These are phyloP conservation scores for Caenorhabditis japonica DNA, from an alignment of 2,888 invertebrate species.

Conservation along the genomic window DNA sequence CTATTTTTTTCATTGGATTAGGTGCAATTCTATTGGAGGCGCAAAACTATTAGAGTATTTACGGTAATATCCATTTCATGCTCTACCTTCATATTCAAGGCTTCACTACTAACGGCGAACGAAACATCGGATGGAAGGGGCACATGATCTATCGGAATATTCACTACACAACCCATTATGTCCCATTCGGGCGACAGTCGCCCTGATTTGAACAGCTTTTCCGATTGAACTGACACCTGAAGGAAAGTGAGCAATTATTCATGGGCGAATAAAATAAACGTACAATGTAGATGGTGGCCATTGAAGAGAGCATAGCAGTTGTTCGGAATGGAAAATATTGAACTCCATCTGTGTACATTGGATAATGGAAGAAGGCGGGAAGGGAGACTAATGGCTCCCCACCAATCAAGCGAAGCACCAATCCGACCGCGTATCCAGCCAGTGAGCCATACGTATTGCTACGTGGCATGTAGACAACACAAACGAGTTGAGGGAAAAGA, in stretches of 20 bases:
- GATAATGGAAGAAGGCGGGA: constrained; percentile 88
- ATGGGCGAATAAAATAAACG: too few species aligned
- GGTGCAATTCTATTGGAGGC: too few species aligned
- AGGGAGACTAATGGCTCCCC: constrained; percentile 89
- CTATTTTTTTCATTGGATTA: too few species aligned
- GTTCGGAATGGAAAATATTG: constrained; percentile 97
- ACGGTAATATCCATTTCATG: constrained; percentile 28
- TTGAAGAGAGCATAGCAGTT: constrained; percentile 90
- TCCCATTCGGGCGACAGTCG: constrained; percentile 71
- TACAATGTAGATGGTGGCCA: constrained; percentile 86
- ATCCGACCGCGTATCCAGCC: constrained; percentile 77
- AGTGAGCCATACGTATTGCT: constrained; percentile 98
- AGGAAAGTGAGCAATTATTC: too few species aligned
- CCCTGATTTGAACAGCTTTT: constrained; percentile 69
- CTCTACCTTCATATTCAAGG: constrained; percentile 52
- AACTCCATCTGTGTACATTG: constrained; percentile 82
- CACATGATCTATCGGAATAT: constrained; percentile 73
- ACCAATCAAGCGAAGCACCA: constrained; percentile 85
- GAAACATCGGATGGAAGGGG: constrained; percentile 74
- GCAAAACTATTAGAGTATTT: too few species aligned
- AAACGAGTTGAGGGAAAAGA: constrained; percentile 95
- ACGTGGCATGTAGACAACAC: constrained; percentile 95
- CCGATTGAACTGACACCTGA: constrained; percentile 64
- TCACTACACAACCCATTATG: constrained; percentile 74
- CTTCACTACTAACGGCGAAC: constrained; percentile 70